A percentile compares a stretch with the other conserved stretches of the same genome.
Evolutionary conservation across 2,113 vertebrate genomes (phyloP).

Genomic region (Notechis scutatus): DNA sequence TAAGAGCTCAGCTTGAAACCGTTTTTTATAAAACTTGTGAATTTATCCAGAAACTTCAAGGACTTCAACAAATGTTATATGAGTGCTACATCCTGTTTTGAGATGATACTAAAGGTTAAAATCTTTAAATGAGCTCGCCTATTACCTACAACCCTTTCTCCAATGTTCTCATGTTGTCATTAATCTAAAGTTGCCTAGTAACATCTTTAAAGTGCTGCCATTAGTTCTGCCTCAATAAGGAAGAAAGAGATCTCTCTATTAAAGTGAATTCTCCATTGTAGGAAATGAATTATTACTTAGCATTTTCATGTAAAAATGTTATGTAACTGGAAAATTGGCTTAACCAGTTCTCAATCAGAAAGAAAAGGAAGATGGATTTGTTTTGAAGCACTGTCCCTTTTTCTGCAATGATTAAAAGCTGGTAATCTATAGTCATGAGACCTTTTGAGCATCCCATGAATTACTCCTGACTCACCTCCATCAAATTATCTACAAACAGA

Average conservation of each 20-base stretch:
- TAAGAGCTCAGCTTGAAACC: background rate
- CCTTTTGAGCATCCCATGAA: background rate
- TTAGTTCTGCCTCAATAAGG: background rate
- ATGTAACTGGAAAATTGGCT: background rate
- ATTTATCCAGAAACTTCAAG: background rate
- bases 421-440: background rate
- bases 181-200: conserved; percentile 5
- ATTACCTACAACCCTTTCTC: background rate
- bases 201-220: background rate
- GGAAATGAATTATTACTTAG: background rate
- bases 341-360: background rate
- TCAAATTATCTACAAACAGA: no score
- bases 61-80: background rate
- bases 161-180: background rate
- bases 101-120: background rate
- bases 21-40: background rate
- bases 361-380: background rate
- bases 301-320: background rate
- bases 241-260: background rate
- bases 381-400: background rate
- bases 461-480: background rate
- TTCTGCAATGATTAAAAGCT: background rate
- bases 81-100: background rate
- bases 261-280: background rate
- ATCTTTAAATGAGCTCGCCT: background rate